phyloP scores from a whole-genome alignment of 1,140 invertebrate species.

The Dendrolimus punctatus region DNA sequence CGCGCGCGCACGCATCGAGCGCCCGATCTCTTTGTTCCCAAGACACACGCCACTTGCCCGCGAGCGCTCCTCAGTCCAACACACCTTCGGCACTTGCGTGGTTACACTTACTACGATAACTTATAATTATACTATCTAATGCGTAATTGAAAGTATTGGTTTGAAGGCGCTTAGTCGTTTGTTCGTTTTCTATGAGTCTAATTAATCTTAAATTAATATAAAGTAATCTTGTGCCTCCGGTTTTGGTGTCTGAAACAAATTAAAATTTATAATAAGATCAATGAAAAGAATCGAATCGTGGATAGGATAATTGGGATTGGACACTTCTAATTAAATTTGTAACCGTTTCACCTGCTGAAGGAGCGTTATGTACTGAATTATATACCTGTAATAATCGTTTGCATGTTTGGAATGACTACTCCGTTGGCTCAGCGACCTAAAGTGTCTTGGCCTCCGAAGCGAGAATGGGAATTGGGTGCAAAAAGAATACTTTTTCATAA shows the following conservation, averaged over 20 bases:
- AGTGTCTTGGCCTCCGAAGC: no score
- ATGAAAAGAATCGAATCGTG: conserved; percentile 11
- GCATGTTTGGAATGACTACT: no score
- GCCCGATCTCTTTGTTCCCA: conserved; percentile 1
- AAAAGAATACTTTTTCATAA: no score
- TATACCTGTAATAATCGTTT: neutral
- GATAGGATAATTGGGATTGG: conserved; percentile 18
- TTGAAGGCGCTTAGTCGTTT: conserved; percentile 58
- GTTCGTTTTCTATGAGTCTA: conserved; percentile 21
- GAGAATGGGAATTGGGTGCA: no score
- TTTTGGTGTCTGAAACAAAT: conserved; percentile 43
- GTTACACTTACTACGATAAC: conserved; percentile 23
- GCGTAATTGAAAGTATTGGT: conserved; percentile 35
- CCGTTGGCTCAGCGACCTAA: no score
- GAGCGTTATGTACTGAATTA: neutral
- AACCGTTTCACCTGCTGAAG: neutral
- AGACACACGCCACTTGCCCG: conserved; percentile 3
- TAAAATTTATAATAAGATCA: conserved; percentile 22
- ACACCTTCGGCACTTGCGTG: conserved; percentile 36
- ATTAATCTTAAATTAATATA: conserved; percentile 6
- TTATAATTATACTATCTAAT: conserved; percentile 35
- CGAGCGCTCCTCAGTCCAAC: neutral
- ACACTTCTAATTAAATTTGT: conserved; percentile 2
- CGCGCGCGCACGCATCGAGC: conserved; percentile 16
- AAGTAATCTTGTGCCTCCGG: conserved; percentile 17